A percentile compares a stretch with the other conserved stretches of the same genome.
Evolutionary conservation across 2,888 invertebrate genomes (phyloP).

Genomic region (Griposia aprilina): DNA sequence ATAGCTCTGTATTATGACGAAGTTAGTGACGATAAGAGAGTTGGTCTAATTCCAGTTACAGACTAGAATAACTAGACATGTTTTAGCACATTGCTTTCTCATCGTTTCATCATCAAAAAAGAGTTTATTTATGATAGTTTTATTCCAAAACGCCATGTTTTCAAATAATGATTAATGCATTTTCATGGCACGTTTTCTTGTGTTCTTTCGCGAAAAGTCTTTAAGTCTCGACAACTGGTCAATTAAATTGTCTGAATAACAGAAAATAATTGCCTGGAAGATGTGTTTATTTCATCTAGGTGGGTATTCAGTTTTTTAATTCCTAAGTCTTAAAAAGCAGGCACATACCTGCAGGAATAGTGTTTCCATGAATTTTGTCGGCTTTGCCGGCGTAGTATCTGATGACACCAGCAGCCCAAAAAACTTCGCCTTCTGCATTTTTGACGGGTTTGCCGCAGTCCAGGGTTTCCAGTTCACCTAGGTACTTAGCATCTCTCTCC

Average conservation of each 20-base stretch:
- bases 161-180: neutral
- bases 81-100: neutral
- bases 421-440: slow-evolving; percentile 92
- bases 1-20: neutral
- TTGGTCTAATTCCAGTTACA: neutral
- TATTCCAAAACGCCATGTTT: neutral
- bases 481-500: slow-evolving; percentile 92
- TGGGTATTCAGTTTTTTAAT: too few relatives aligned
- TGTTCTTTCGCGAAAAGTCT: neutral
- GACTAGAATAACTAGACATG: slow-evolving; percentile 21
- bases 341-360: slow-evolving; percentile 91
- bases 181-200: neutral
- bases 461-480: slow-evolving; percentile 96
- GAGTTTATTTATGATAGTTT: neutral
- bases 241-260: neutral
- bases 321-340: neutral
- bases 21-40: neutral
- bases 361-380: slow-evolving; percentile 95
- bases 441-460: slow-evolving; percentile 98
- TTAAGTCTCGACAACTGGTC: neutral
- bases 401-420: slow-evolving; percentile 90
- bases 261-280: neutral
- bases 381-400: slow-evolving; percentile 98
- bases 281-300: neutral
- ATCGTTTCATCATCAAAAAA: too few relatives aligned